Conservation (phyloP, 1,140 invertebrate genomes). For the Dreissena rostriformis region DNA sequence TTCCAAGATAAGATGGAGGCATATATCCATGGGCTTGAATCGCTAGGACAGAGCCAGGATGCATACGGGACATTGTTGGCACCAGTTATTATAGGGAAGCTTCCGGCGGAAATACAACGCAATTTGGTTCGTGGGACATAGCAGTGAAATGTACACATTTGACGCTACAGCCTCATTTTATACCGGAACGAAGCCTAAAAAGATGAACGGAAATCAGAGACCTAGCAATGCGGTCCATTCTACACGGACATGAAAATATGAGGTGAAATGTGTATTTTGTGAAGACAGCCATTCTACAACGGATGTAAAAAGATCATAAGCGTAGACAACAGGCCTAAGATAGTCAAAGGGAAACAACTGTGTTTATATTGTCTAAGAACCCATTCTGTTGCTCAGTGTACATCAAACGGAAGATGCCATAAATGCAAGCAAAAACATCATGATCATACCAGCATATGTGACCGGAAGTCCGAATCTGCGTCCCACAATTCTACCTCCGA, state of each 20-base stretch:
- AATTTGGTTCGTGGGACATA: not conserved
- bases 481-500: not conserved
- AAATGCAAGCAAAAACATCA: too few relatives aligned
- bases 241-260: not conserved
- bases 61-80: conserved; percentile 14
- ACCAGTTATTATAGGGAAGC: too few relatives aligned
- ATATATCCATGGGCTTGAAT: conserved; percentile 24
- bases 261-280: not conserved
- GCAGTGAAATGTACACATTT: not conserved
- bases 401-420: conserved; percentile 16
- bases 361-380: conserved; percentile 30
- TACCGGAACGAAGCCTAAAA: not conserved
- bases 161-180: conserved; percentile 3
- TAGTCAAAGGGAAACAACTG: conserved; percentile 21
- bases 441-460: too few relatives aligned
- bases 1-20: conserved; percentile 35
- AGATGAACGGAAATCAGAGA: not conserved
- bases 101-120: not conserved
- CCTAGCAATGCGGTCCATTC: not conserved
- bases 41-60: conserved; percentile 16
- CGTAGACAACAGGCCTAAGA: not conserved
- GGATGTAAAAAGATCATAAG: conserved; percentile 19
- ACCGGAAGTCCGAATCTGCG: not conserved
- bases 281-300: not conserved
- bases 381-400: conserved; percentile 1